Percentiles rank a stretch among this genome's conserved stretches.
Evolutionary conservation across 2,113 vertebrate genomes (phyloP).

Genomic region (Hippocampus comes): DNA sequence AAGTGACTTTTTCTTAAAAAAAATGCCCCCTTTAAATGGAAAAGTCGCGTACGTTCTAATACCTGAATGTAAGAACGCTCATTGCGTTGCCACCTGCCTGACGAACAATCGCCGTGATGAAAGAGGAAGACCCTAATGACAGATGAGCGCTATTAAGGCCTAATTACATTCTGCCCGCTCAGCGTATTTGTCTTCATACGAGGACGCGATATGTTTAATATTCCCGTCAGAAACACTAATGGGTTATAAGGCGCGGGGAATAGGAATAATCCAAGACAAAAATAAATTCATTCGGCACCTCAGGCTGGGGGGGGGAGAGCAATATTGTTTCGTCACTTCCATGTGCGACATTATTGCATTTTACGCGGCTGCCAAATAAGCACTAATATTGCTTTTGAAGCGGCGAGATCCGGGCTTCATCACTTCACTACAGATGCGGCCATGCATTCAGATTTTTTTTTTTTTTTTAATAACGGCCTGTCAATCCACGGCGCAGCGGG

Average conservation of each 20-base stretch:
- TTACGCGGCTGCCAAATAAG: constrained; percentile 67
- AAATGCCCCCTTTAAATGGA: neutral
- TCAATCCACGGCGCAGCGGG: constrained; percentile 71
- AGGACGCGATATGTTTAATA: constrained; percentile 62
- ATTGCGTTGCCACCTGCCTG: constrained; percentile 42
- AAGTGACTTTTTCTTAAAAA: constrained; percentile 35
- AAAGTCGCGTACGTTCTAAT: constrained; percentile 44
- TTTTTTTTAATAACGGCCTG: constrained; percentile 78
- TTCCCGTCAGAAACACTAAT: constrained; percentile 47
- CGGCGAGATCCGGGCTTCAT: constrained; percentile 63
- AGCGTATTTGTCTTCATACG: constrained; percentile 65
- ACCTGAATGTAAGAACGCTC: constrained; percentile 51
- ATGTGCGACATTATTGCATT: constrained; percentile 66
- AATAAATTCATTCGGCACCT: constrained; percentile 51
- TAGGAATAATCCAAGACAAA: constrained; percentile 59
- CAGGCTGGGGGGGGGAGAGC: constrained; percentile 15
- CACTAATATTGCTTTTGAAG: constrained; percentile 72
- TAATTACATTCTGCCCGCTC: constrained; percentile 68
- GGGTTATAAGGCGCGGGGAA: constrained; percentile 43
- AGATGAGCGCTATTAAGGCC: constrained; percentile 68
- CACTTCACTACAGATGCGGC: constrained; percentile 71
- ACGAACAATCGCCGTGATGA: constrained; percentile 65
- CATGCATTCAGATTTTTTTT: constrained; percentile 62
- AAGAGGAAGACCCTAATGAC: constrained; percentile 64
- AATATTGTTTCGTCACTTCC: constrained; percentile 60